These are phyloP conservation scores for Lophius americanus DNA, from an alignment of 2,797 vertebrate species.

Conservation along the genomic window DNA sequence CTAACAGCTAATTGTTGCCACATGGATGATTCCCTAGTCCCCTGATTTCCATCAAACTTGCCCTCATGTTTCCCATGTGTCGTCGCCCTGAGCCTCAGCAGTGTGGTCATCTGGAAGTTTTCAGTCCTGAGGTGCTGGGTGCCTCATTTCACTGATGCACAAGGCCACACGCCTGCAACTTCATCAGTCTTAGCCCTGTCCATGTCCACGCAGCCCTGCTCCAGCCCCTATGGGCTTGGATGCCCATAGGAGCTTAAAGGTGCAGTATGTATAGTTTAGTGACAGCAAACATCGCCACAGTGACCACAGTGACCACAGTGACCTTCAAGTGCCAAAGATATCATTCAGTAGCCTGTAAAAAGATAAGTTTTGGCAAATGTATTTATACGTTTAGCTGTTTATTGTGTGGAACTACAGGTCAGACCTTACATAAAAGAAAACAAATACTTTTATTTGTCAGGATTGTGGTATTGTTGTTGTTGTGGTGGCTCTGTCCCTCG, in stretches of 20 bases:
- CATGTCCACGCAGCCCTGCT: slow-evolving; percentile 18
- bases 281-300: no score
- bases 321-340: no score
- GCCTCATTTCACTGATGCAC: slow-evolving; percentile 51
- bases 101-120: slow-evolving; percentile 31
- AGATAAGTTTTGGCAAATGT: no score
- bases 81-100: slow-evolving; percentile 29
- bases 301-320: no score
- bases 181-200: slow-evolving; percentile 43
- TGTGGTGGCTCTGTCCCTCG: no score
- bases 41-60: slow-evolving; percentile 33
- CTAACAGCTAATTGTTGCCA: slow-evolving; percentile 39
- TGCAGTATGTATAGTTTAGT: no score
- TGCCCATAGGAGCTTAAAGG: slow-evolving; percentile 20
- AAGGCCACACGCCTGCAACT: slow-evolving; percentile 47
- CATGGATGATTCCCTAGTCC: slow-evolving; percentile 15
- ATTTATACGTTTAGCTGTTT: no score
- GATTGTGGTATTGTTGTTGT: no score
- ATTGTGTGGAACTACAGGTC: no score
- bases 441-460: no score
- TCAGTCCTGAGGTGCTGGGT: slow-evolving; percentile 34
- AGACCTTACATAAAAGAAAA: no score
- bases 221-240: slow-evolving; percentile 36
- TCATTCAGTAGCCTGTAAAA: no score
- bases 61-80: slow-evolving; percentile 20